Evolutionary conservation across 2,888 invertebrate species (phyloP), one percentile per base, ranked within the genome.

Genomic region (Drosophila neonasuta): DNA sequence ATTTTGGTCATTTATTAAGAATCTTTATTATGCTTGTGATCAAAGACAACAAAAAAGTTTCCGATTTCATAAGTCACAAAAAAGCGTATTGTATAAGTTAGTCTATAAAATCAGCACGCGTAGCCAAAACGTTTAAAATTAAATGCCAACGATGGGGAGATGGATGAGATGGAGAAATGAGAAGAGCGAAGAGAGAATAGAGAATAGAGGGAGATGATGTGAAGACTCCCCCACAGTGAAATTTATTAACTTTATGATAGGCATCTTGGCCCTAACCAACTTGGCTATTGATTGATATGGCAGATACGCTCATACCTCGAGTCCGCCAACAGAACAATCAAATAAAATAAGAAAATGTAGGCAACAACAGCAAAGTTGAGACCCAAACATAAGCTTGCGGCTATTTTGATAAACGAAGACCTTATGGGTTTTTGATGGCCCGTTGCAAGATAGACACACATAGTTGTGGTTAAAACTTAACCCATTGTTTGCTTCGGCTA

Each of bases 171-270:
- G 20, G 24, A 24, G 45, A 24, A 7, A 15, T 39, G 8, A 2
- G 41, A 1, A 5, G 7, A 1, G 20, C n/a, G 8, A 9, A n/a
- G 44, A 8, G 13, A 34, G 24, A 17, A 15, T 3, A 17, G 3
- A 17, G 17, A 17, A 17, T 3, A 13, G 30, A 13, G 13, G 9
- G 51, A 15, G 36, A n/a, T 2, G 36, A n/a, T 3, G 9, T 32
- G 10, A 29, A 13, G 59, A 71, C 87, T 72, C 87, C 75, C 82
- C 83, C 87, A 87, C 73, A 82, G 77, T 55, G 87, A 86, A 83
- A 83, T 87, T 80, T 83, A 87, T 83, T 86, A 83, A 68, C 70
- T 61, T 51, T 44, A 51, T 62, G 87, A 86, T 83, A 83, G 79
- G 70, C 73, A 83, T 87, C 87, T 80, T 58, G 65, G 65, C 52